Conservation (phyloP, 2,113 vertebrate species). For the Emydocephalus ijimae region DNA sequence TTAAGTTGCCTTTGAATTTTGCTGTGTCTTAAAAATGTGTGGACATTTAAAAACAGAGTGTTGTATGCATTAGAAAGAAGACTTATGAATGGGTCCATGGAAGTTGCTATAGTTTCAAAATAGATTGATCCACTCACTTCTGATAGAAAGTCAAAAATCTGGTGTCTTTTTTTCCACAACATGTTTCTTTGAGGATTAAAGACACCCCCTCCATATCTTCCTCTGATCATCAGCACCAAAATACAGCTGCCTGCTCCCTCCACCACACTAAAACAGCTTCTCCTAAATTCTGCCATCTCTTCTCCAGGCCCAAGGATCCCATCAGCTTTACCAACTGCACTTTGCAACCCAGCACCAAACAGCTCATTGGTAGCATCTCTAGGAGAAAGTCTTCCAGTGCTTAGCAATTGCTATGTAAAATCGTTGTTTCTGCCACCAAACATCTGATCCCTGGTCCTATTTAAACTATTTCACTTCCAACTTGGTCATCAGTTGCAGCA, state of each 20-base stretch:
- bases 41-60: no score
- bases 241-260: not conserved
- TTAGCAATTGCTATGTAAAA: not conserved
- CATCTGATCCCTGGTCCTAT: not conserved
- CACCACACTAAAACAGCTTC: not conserved
- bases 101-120: no score
- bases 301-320: not conserved
- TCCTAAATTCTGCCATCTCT: not conserved
- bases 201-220: no score
- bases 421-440: not conserved
- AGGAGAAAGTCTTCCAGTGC: not conserved
- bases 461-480: not conserved
- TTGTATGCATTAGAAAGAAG: no score
- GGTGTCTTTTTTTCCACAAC: no score
- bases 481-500: not conserved
- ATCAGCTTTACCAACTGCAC: not conserved
- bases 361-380: not conserved
- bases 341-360: not conserved
- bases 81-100: no score
- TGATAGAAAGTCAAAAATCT: no score
- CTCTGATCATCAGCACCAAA: no score
- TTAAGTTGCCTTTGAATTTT: no score
- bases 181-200: no score
- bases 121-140: no score
- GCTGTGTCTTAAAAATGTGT: no score